Evolutionary conservation across 2,797 vertebrate genomes (phyloP), one percentile per base, ranked within the genome.

Genomic region (Tragelaphus oryx): DNA sequence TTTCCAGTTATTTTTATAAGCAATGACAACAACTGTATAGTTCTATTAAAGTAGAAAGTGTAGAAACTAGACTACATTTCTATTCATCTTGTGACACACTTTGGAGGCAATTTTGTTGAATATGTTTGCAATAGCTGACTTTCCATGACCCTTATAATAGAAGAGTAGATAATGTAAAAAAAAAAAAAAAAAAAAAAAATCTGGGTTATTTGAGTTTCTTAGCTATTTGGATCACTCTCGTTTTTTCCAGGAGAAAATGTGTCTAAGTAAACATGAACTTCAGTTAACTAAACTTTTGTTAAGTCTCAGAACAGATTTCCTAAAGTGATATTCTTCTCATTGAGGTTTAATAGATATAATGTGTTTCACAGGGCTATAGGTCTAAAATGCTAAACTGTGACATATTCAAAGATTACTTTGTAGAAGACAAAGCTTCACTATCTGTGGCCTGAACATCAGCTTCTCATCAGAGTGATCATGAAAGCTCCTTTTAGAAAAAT

Each of bases 1-100:
- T 89, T 90, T 95, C 37, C 65, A 24, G 24, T 75, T 90, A 88
- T 88, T 92, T 93, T 96, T 57, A 90, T 55, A 95, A 93, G 54
- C 16, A 54, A 94, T 85, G 71, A 76, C 2, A 95, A 87, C 8
- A 87, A 95, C 3, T 79, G 52, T 3, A 46, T 44, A 94, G 84
- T 85, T 85, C 30, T 79, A 65, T 79, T 76, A 83, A 88, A 41
- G 50, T 8, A 96, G 3, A 75, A 79, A 65, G 46, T 75, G 3
- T 54, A 37, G 24, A 74, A 9, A 50, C 17, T 28, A 7, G 28
- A 89, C 17, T 80, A 37, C 60, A 76, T 71, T 94, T 88, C 55
- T 87, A 18, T 71, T 14, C 33, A 65, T 65, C 62, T 87, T 93
- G n/a, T 71, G 46, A 78, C 13, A 85, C 9, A 76, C 6, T 65